phyloP scores from a whole-genome alignment of 2,888 invertebrate genomes.

The Apocheima hispidaria region DNA sequence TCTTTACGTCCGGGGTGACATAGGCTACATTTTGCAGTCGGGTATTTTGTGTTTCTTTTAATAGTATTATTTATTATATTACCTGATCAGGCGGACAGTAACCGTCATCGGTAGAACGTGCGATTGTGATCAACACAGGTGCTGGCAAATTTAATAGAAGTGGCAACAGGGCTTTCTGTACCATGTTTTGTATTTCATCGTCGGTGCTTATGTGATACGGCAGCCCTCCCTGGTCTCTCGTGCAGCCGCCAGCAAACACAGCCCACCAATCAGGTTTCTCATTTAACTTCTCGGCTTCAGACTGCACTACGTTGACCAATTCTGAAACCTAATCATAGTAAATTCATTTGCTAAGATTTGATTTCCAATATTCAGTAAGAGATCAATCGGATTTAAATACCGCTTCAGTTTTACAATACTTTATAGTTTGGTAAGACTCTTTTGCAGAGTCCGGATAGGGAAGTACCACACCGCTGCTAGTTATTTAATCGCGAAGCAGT shows the following conservation, averaged over 20 bases:
- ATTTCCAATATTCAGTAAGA: not conserved
- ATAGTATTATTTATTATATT: too few species aligned
- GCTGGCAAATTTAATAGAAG: slow-evolving; percentile 87
- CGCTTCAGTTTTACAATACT: too few species aligned
- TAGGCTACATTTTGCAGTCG: too few species aligned
- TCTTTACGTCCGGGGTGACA: too few species aligned
- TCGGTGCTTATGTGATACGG: slow-evolving; percentile 93
- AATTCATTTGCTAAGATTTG: not conserved
- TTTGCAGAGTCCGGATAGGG: too few species aligned
- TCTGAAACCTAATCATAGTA: slow-evolving; percentile 69
- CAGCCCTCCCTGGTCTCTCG: slow-evolving; percentile 93
- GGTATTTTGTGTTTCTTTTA: too few species aligned
- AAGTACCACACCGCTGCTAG: too few species aligned
- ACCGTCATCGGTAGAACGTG: slow-evolving; percentile 94
- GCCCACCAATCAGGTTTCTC: slow-evolving; percentile 92
- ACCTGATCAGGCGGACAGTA: slow-evolving; percentile 94
- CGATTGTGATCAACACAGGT: slow-evolving; percentile 90
- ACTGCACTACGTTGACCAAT: slow-evolving; percentile 79
- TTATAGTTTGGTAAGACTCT: too few species aligned
- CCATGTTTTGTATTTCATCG: slow-evolving; percentile 88
- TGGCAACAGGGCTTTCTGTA: slow-evolving; percentile 85
- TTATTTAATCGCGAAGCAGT: too few species aligned
- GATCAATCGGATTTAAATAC: too few species aligned
- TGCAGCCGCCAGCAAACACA: slow-evolving; percentile 95
- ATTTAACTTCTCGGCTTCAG: slow-evolving; percentile 83